Conservation (phyloP, 2,113 vertebrate genomes). For the Heterotilapia buettikoferi region DNA sequence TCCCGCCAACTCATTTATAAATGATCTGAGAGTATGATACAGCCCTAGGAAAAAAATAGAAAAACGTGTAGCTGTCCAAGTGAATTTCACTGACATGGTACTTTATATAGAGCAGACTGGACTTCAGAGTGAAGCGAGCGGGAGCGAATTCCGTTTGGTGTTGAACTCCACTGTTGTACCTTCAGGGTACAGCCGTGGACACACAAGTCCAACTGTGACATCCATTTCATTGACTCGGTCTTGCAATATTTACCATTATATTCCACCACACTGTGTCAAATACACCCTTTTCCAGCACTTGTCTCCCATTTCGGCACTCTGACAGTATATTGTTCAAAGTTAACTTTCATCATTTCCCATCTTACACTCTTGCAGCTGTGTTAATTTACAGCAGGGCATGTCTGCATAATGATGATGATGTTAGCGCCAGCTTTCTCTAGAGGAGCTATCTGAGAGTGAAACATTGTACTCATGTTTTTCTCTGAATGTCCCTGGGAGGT, state of each 20-base stretch:
- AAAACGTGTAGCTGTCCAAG: constrained; percentile 67
- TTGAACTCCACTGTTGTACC: constrained; percentile 44
- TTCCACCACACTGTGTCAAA: constrained; percentile 18
- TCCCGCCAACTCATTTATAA: constrained; percentile 72
- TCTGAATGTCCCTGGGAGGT: constrained; percentile 1
- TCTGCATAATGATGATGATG: constrained; percentile 11
- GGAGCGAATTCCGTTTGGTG: constrained; percentile 44
- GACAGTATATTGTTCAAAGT: not conserved
- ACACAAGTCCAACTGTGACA: constrained; percentile 49
- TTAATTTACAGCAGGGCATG: constrained; percentile 4
- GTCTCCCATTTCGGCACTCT: not conserved
- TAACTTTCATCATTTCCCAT: not conserved
- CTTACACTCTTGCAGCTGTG: not conserved
- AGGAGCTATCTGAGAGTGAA: not conserved
- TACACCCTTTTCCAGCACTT: not conserved
- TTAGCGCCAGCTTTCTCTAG: constrained; percentile 1
- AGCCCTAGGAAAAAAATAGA: constrained; percentile 55
- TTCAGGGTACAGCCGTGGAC: constrained; percentile 46
- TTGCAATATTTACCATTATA: constrained; percentile 40
- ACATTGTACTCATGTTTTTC: not conserved
- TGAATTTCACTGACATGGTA: constrained; percentile 60
- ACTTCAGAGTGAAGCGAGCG: constrained; percentile 45
- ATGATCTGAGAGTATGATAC: constrained; percentile 72
- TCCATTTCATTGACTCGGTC: constrained; percentile 34
- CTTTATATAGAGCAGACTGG: constrained; percentile 57